phyloP scores from a whole-genome alignment of 2,888 invertebrate species.

The Peribatodes rhomboidaria region DNA sequence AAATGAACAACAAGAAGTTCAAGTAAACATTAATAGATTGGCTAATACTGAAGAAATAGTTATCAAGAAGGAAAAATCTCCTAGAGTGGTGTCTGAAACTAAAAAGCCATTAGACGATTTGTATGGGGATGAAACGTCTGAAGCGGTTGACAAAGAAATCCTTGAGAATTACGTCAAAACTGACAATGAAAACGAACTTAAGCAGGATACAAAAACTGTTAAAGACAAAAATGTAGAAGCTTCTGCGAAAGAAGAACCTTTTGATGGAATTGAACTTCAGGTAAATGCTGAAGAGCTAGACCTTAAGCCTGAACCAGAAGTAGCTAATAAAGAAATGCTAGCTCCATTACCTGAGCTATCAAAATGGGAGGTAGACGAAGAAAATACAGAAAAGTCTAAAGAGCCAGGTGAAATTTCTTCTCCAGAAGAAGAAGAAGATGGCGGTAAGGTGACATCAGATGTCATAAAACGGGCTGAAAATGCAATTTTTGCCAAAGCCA shows the following conservation, averaged over 20 bases:
- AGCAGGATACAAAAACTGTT: constrained; percentile 29
- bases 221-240: constrained; percentile 58
- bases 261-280: constrained; percentile 87
- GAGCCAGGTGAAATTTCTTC: constrained; percentile 81
- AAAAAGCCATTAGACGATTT: constrained; percentile 69
- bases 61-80: constrained; percentile 46
- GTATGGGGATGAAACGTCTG: constrained; percentile 84
- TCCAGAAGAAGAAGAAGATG: constrained; percentile 83
- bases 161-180: constrained; percentile 86
- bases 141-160: constrained; percentile 86
- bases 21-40: constrained; percentile 42
- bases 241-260: constrained; percentile 80
- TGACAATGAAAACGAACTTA: constrained; percentile 58
- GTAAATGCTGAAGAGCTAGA: constrained; percentile 84
- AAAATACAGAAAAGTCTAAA: constrained; percentile 73
- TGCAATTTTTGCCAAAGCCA: constrained; percentile 95
- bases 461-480: constrained; percentile 96
- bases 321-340: constrained; percentile 86
- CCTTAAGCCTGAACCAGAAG: constrained; percentile 83
- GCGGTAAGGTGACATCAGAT: constrained; percentile 92
- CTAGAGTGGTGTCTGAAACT: constrained; percentile 50
- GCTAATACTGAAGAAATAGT: constrained; percentile 45
- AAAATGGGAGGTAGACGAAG: constrained; percentile 95
- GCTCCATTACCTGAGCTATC: constrained; percentile 93
- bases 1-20: constrained; percentile 7